These are phyloP conservation scores for Bradynema listronoti DNA, from an alignment of 1,140 invertebrate genomes.

Conservation along the genomic window DNA sequence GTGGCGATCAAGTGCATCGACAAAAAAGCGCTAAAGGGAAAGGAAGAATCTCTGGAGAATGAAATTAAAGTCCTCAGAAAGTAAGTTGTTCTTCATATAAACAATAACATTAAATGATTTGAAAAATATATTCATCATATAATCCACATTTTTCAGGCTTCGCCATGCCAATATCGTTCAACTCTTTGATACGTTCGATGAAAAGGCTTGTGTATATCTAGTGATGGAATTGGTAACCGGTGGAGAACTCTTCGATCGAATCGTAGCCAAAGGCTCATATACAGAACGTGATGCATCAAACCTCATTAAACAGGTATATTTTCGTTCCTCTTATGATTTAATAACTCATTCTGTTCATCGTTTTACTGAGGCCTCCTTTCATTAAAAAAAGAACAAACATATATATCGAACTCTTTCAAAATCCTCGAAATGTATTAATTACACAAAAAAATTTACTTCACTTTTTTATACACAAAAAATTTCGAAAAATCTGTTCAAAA, in stretches of 20 bases:
- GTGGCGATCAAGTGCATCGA: constrained; percentile 99
- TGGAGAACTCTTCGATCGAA: constrained; percentile 94
- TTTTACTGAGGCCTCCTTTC: no score
- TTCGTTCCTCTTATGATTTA: no score
- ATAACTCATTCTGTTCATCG: no score
- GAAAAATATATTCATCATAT: background rate
- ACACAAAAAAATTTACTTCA: no score
- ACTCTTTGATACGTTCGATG: constrained; percentile 92
- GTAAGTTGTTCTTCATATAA: constrained; percentile 64
- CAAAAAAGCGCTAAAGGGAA: constrained; percentile 94
- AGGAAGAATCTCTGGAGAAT: constrained; percentile 97
- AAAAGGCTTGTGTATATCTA: constrained; percentile 92
- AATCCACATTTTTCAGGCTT: constrained; percentile 66
- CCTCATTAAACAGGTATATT: constrained; percentile 69
- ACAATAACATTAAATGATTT: constrained; percentile 7
- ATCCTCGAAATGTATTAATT: no score
- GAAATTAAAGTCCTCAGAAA: constrained; percentile 95
- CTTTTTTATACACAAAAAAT: no score
- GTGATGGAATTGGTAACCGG: constrained; percentile 99
- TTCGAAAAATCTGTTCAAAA: no score
- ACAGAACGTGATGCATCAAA: constrained; percentile 96
- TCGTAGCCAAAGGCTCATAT: constrained; percentile 98
- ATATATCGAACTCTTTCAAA: no score
- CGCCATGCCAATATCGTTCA: constrained; percentile 98
- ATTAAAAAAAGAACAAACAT: no score